Evolutionary conservation across 2,888 invertebrate species (phyloP), one percentile per base, ranked within the genome.

Genomic region (Stegophylla sp.): DNA sequence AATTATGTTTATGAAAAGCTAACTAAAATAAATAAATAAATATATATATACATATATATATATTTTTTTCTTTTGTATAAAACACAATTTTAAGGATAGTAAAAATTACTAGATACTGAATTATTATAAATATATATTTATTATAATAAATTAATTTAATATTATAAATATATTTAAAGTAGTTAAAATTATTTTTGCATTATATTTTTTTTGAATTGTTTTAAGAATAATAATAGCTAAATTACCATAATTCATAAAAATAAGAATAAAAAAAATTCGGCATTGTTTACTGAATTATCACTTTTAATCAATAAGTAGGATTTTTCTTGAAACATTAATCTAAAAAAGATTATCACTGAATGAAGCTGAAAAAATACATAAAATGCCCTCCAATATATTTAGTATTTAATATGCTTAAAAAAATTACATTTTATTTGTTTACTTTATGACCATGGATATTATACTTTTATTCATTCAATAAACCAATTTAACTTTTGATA

Each of bases 231-330:
- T 64, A 41, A 0, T 20, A 23, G 20, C 63, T 48, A 34, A 74
- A 53, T n/a, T 26, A 41, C 4, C 64, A 64, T 64, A 64, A 4
- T 64, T 64, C 1, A 64, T 53, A 64, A 0, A n/a, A 75, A 64
- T 34, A 45, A 74, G 28, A 61, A 13, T 48, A 45, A 75, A 51
- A 64, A 51, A 64, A 75, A 75, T 75, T 75, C 75, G 75, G 51
- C 9, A 64, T 28, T 48, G 51, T 75, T 75, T 41, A 64, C 41
- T 75, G 64, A 64, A 75, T 51, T 75, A 75, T 75, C 75, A 75
- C 64, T 23, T 53, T 64, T 64, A 75, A 53, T 20, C 9, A 69
- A 41, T 13, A 51, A 12, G 43, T 17, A 34, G n/a, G 34, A 4
- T 59, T 28, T 45, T 15, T 48, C 23, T 69, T 7, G 26, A 73